Evolutionary conservation across 2,888 invertebrate species (phyloP).

Genomic region (Acanthopleura granulata): DNA sequence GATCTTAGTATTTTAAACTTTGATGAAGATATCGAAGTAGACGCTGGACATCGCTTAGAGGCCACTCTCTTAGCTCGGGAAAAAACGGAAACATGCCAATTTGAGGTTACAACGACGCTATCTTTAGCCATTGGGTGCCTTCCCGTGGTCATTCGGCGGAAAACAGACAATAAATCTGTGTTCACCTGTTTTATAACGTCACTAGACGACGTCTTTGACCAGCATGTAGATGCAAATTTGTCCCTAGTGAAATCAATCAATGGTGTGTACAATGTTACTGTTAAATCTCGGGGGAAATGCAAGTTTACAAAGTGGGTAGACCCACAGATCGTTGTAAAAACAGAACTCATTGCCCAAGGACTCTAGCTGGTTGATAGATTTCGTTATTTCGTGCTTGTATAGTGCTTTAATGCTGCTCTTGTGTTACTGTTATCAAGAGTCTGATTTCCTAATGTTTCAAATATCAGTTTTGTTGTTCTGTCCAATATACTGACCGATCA

Average conservation of each 20-base stretch:
- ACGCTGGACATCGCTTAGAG: neutral
- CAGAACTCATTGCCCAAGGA: neutral
- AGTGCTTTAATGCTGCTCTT: too few species aligned
- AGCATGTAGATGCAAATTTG: neutral
- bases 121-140: conserved; percentile 2
- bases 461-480: too few species aligned
- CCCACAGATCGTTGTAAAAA: neutral
- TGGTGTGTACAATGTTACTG: neutral
- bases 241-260: neutral
- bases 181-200: conserved; percentile 6
- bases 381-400: too few species aligned
- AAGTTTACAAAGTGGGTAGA: neutral
- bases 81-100: neutral
- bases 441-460: too few species aligned
- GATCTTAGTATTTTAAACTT: neutral
- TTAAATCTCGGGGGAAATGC: neutral
- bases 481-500: too few species aligned
- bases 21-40: neutral
- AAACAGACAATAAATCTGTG: conserved; percentile 6
- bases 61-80: neutral
- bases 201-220: neutral
- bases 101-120: neutral
- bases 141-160: conserved; percentile 6
- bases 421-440: too few species aligned
- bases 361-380: too few species aligned